These are phyloP conservation scores for Sycophila sp. DNA, from an alignment of 1,140 invertebrate genomes.

Conservation along the genomic window DNA sequence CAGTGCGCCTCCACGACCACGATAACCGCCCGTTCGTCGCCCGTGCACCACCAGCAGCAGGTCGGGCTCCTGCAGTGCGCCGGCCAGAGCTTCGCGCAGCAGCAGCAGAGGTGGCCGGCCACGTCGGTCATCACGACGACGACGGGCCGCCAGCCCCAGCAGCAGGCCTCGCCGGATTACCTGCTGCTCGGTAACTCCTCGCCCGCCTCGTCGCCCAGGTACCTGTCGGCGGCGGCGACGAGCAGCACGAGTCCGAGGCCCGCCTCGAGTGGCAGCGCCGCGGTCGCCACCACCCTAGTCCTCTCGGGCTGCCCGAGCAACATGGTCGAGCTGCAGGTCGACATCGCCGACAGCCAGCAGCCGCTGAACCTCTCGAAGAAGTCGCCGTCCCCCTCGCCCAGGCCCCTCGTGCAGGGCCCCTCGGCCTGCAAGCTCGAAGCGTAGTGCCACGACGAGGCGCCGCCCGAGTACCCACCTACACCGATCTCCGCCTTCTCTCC, in stretches of 20 bases:
- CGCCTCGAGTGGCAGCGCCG: constrained; percentile 48
- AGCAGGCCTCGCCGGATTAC: constrained; percentile 58
- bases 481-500: constrained; percentile 10
- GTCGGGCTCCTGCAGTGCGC: constrained; percentile 58
- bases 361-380: constrained; percentile 90
- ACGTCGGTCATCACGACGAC: constrained; percentile 64
- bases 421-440: constrained; percentile 68
- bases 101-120: constrained; percentile 54
- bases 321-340: constrained; percentile 82
- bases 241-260: constrained; percentile 62
- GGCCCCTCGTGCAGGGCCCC: constrained; percentile 62
- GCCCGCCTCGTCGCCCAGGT: constrained; percentile 60
- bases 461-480: constrained; percentile 14
- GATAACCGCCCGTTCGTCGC: constrained; percentile 52
- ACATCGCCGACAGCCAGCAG: constrained; percentile 82
- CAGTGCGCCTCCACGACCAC: constrained; percentile 65
- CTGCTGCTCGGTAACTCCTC: constrained; percentile 43
- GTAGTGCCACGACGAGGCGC: constrained; percentile 57
- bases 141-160: constrained; percentile 54
- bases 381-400: constrained; percentile 80
- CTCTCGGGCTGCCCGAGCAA: constrained; percentile 60
- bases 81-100: constrained; percentile 46
- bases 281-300: constrained; percentile 55
- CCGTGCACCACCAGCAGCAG: constrained; percentile 4
- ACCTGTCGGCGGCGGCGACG: constrained; percentile 56